Base-by-base conservation (phyloP, 2,113 vertebrate species). In the Probosciger aterrimus region DNA sequence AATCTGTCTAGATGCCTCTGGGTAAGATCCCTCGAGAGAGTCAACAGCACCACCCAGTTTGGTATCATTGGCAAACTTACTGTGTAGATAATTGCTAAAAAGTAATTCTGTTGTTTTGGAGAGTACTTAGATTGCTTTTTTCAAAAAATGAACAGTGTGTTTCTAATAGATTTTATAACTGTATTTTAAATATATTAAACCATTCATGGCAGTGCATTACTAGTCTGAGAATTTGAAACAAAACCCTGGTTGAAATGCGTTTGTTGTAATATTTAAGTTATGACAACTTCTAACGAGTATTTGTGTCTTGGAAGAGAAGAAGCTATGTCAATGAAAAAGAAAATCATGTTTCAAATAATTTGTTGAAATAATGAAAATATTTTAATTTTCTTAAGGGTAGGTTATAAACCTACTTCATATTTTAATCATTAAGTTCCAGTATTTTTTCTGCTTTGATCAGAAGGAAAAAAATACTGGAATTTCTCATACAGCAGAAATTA, bases 201-300 rank as follows among this genome's bases (percentile, higher is more conserved):
- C 10, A 28, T 63, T 82, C 14, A 25, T 73, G 37, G 41, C 19
- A 71, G 18, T 63, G 10, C 17, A 31, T 73, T 63, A 31, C 20
- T 68, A 64, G 9, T 39, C 31, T 68, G 50, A 59, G n/a, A 88
- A 57, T 6, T 59, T 18, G 69, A 57, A 77, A 77, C 25, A 73
- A 73, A 88, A 37, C 20, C 0, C 0, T 68, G n/a, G 6, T 14
- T 64, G 18, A 49, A 43, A 43, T 68, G 25, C 0, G 0, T 68
- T 68, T 82, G 10, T 46, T 69, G 16, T 41, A 25, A 22, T 52
- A 25, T 39, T 69, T 64, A 60, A 73, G 35, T 78, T 82, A 12
- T 65, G 49, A 39, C 16, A 60, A 14, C 14, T 60, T 65, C 44
- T 86, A 35, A 44, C 8, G 19, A 49, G 4, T 69, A 23, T 6